Evolutionary conservation across 2,888 invertebrate genomes (phyloP).

Genomic region (Torymus auratus): DNA sequence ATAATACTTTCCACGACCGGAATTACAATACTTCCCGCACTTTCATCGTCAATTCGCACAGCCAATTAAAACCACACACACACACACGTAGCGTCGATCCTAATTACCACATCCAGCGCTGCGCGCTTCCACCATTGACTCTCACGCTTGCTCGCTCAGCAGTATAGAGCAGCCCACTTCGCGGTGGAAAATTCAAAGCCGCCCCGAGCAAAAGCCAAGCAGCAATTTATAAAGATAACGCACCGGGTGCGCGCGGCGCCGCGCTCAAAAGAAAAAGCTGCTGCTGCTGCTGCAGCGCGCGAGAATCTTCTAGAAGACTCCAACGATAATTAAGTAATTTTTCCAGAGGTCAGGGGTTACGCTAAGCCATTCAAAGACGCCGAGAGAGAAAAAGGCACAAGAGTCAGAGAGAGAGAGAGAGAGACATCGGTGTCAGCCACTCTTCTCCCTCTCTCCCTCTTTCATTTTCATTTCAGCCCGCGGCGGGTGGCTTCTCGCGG

Average conservation of each 20-base stretch:
- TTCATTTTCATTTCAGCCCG: constrained; percentile 1
- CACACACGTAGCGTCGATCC: too few species aligned
- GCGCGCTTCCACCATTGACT: too few species aligned
- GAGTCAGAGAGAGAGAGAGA: not conserved
- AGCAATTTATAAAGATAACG: not conserved
- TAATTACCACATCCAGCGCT: too few species aligned
- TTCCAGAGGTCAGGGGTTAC: not conserved
- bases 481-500: not conserved
- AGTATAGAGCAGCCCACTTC: not conserved
- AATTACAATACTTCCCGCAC: too few species aligned
- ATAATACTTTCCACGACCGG: too few species aligned
- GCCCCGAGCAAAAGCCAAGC: not conserved
- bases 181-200: not conserved
- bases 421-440: constrained; percentile 32
- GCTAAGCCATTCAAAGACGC: not conserved
- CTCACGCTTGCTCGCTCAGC: too few species aligned
- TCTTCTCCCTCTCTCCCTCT: not conserved
- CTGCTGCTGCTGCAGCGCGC: too few species aligned
- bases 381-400: not conserved
- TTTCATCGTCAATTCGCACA: too few species aligned
- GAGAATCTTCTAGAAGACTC: too few species aligned
- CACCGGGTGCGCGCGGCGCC: not conserved
- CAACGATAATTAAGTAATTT: not conserved
- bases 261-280: not conserved
- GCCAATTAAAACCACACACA: too few species aligned